Evolutionary conservation across 1,140 invertebrate genomes (phyloP).

Genomic region (Sminthurinus signatus): DNA sequence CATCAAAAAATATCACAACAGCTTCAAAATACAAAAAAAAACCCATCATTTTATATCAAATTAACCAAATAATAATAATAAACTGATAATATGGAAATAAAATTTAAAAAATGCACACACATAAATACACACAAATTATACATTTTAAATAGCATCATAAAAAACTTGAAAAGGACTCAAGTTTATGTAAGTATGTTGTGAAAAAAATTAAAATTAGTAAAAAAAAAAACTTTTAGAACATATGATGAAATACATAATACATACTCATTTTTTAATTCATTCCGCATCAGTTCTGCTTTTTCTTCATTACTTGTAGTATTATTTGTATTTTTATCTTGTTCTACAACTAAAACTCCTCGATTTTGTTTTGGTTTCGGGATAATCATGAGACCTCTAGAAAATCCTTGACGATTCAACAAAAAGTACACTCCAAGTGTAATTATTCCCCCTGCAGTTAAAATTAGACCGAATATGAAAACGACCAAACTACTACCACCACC

Average conservation of each 20-base stretch:
- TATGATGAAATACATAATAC: not conserved
- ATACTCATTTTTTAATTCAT: not conserved
- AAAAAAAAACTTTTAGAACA: not conserved
- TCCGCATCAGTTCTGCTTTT: slow-evolving; percentile 1
- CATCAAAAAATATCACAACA: too few species aligned
- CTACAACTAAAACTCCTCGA: not conserved
- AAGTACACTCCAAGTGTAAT: not conserved
- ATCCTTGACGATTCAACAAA: not conserved
- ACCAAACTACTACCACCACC: not conserved
- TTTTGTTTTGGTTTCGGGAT: not conserved
- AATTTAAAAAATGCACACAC: not conserved
- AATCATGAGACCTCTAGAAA: not conserved
- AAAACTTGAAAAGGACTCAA: not conserved
- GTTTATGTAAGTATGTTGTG: not conserved
- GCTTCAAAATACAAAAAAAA: too few species aligned
- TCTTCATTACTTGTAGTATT: not conserved
- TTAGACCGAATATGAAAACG: not conserved
- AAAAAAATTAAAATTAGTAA: not conserved
- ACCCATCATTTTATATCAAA: too few species aligned
- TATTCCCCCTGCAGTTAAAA: not conserved
- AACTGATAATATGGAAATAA: too few species aligned
- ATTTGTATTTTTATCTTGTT: not conserved
- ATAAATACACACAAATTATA: not conserved
- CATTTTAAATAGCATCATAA: not conserved
- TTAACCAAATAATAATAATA: too few species aligned